Evolutionary conservation across 2,797 vertebrate genomes (phyloP).

Genomic region (Todus mexicanus): DNA sequence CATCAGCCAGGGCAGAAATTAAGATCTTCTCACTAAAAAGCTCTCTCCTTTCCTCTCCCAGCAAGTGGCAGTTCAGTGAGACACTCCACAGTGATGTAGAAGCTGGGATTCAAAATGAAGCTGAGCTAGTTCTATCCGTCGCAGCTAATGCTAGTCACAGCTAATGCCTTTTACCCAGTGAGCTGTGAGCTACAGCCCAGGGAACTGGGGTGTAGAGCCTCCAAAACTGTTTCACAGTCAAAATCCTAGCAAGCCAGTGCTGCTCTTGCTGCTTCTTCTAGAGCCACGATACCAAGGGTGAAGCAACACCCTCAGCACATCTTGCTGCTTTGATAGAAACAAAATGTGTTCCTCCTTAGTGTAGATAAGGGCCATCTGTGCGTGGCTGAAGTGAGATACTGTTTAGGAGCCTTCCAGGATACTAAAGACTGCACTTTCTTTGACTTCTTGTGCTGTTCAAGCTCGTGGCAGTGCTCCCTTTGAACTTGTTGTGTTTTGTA

Average conservation of each 20-base stretch:
- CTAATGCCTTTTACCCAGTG: neutral
- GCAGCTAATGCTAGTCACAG: neutral
- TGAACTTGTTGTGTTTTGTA: neutral
- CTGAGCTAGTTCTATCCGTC: neutral
- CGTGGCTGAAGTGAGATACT: neutral
- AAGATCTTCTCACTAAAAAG: neutral
- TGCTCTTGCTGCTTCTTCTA: neutral
- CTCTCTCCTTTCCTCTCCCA: neutral
- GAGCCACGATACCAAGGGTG: neutral
- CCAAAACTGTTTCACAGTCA: neutral
- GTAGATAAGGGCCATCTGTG: neutral
- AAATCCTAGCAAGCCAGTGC: neutral
- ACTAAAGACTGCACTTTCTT: neutral
- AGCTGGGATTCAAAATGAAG: neutral
- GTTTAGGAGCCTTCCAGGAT: neutral
- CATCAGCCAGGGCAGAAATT: neutral
- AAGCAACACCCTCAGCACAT: neutral
- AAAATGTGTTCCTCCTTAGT: neutral
- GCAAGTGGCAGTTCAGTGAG: neutral
- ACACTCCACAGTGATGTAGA: neutral
- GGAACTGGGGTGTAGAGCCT: neutral
- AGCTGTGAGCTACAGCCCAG: neutral
- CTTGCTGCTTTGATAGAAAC: neutral
- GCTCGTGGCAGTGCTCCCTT: neutral
- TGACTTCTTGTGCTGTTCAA: neutral